Base-by-base conservation (phyloP, 2,888 invertebrate species). In the Xanthia icteritia region DNA sequence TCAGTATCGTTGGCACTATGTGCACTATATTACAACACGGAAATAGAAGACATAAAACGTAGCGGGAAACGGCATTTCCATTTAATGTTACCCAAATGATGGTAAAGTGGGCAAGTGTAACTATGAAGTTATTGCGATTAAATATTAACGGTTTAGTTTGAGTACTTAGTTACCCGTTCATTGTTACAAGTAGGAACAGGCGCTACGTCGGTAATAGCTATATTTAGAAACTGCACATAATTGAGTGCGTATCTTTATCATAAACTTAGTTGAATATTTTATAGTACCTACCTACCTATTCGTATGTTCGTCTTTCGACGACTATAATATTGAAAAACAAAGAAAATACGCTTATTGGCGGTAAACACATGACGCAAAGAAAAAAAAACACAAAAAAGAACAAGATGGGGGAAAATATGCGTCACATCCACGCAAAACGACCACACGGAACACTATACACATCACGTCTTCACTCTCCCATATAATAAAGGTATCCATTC, bases 11-110 rank as follows among this genome's bases (percentile, higher is more conserved):
- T 86, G 87, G 89, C 68, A 31, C 15, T 54, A 51, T 31, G 71
- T 84, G 79, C 77, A 81, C 74, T 81, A 78, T 76, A 82, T 79
- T 82, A 64, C 65, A 27, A 77, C 74, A 76, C 76, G 83, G 86
- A 87, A 68, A 75, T 85, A 75, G 69, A 79, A 76, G 77, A 64
- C 76, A 83, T 87, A 83, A 87, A 87, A 87, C 56, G 64, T 78
- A 79, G 73, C 81, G 79, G 82, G 82, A 83, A 79, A 45, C 42
- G 84, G 64, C 74, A 65, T 73, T 27, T 5, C 31, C 31, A 54
- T 74, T 79, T 73, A 77, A 81, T 75, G 70, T 69, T 63, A 81
- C 39, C 70, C 65, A 80, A 78, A 73, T 78, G 51, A 76, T 84
- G 72, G 80, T 71, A 42, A 78, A 76, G 65, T 85, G 54, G 68